These are phyloP conservation scores for Spialia ferax DNA, from an alignment of 2,888 invertebrate genomes.

Conservation along the genomic window DNA sequence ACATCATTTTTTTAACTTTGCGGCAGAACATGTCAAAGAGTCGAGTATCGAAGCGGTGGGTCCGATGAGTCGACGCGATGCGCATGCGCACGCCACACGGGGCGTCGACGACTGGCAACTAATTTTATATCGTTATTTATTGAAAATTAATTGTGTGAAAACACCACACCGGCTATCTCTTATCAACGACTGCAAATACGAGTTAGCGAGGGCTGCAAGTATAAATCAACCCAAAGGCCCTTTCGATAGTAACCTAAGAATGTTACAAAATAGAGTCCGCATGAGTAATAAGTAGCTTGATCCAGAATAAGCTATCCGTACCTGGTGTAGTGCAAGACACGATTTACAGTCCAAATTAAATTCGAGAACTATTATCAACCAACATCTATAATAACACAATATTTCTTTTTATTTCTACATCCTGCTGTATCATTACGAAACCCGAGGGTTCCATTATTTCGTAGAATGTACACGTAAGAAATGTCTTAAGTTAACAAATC, in stretches of 20 bases:
- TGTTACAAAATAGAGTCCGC: slow-evolving; percentile 35
- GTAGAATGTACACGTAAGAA: slow-evolving; percentile 59
- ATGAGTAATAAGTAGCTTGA: slow-evolving; percentile 36
- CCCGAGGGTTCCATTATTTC: slow-evolving; percentile 68
- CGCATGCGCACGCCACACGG: slow-evolving; percentile 60
- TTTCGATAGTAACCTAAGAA: slow-evolving; percentile 24
- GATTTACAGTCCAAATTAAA: slow-evolving; percentile 41
- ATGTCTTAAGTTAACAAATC: slow-evolving; percentile 67
- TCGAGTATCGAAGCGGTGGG: slow-evolving; percentile 62
- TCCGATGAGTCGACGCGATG: slow-evolving; percentile 62
- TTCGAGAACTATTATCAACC: slow-evolving; percentile 43
- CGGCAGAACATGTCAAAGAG: slow-evolving; percentile 54
- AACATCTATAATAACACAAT: slow-evolving; percentile 51
- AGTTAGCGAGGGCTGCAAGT: slow-evolving; percentile 47
- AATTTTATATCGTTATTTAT: slow-evolving; percentile 70
- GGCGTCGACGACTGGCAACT: slow-evolving; percentile 61
- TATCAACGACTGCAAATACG: slow-evolving; percentile 48
- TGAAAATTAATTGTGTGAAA: slow-evolving; percentile 77
- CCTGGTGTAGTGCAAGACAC: slow-evolving; percentile 31
- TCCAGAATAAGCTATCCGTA: slow-evolving; percentile 35
- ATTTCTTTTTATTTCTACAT: slow-evolving; percentile 47
- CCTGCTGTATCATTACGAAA: slow-evolving; percentile 47
- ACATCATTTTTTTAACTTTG: slow-evolving; percentile 48
- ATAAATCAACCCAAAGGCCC: slow-evolving; percentile 40
- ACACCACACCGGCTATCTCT: slow-evolving; percentile 56